Evolutionary conservation across 2,888 invertebrate genomes (phyloP).

Genomic region (Eucera pruinosa): DNA sequence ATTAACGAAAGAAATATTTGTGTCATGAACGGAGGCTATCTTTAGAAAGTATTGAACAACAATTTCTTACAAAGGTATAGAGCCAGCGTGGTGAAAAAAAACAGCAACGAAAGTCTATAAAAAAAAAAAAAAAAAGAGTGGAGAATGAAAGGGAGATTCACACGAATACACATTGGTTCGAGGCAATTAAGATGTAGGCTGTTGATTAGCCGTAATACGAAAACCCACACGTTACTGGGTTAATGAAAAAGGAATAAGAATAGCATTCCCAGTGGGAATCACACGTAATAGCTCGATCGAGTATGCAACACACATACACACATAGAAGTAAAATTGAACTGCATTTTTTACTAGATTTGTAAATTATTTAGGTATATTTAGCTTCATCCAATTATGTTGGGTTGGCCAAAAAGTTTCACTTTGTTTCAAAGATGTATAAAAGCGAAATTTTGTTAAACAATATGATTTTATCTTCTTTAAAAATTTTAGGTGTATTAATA

Average conservation of each 20-base stretch:
- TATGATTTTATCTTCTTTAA: no score
- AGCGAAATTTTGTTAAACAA: no score
- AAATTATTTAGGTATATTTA: no score
- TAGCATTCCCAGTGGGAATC: no score
- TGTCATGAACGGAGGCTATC: constrained; percentile 12
- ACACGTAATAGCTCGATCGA: no score
- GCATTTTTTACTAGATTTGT: no score
- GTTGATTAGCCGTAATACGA: constrained; percentile 54
- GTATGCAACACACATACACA: no score
- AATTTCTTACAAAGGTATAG: constrained; percentile 10
- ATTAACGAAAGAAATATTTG: constrained; percentile 4
- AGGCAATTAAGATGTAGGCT: constrained; percentile 57
- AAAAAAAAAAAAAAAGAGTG: not conserved
- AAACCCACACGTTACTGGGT: constrained; percentile 27
- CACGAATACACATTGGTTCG: constrained; percentile 22
- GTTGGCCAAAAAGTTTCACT: no score
- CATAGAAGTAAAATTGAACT: no score
- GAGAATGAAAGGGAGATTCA: constrained; percentile 28
- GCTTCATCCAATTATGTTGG: no score
- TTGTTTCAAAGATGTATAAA: no score
- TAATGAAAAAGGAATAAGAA: constrained; percentile 38
- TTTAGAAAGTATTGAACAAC: constrained; percentile 22
- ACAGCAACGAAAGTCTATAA: constrained; percentile 20
- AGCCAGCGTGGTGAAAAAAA: constrained; percentile 8
- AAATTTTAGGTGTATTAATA: no score